phyloP scores from a whole-genome alignment of 92 coral and sea anemone genomes.

The Nematostella vectensis region DNA sequence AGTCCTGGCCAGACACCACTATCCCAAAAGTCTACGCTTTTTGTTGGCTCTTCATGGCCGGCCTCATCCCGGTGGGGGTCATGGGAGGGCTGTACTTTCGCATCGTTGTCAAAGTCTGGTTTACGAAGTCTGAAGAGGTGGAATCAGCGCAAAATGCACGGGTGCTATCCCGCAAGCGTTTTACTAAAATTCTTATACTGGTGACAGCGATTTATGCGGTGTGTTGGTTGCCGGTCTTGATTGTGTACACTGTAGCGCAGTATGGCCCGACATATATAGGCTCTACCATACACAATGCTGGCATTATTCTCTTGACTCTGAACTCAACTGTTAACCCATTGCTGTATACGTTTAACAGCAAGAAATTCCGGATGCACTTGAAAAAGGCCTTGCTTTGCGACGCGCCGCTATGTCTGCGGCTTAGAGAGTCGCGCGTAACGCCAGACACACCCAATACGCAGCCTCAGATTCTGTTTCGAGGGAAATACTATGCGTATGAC shows the following conservation, averaged over 20 bases:
- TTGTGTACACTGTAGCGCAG: conserved; percentile 8
- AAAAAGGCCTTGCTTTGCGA: background rate
- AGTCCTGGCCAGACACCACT: conserved; percentile 21
- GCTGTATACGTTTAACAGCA: conserved; percentile 11
- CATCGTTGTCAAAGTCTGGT: conserved; percentile 18
- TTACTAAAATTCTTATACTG: conserved; percentile 9
- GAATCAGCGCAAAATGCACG: conserved; percentile 14
- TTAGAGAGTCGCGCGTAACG: too few relatives aligned
- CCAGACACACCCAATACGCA: background rate
- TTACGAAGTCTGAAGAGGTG: background rate
- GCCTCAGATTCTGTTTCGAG: background rate
- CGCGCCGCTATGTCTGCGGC: background rate
- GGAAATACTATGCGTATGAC: background rate
- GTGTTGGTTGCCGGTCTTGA: conserved; percentile 17
- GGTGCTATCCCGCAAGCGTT: conserved; percentile 1
- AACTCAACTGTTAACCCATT: conserved; percentile 16
- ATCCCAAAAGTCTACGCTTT: conserved; percentile 14
- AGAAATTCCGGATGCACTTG: conserved; percentile 5
- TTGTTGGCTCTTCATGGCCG: conserved; percentile 14
- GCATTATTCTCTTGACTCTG: conserved; percentile 1
- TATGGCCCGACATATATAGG: conserved; percentile 3
- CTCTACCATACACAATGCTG: conserved; percentile 10
- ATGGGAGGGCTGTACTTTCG: conserved; percentile 22
- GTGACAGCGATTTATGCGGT: conserved; percentile 6
- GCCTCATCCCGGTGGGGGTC: conserved; percentile 10